These are phyloP conservation scores for Alcedo atthis DNA, from an alignment of 2,797 vertebrate genomes.

Conservation along the genomic window DNA sequence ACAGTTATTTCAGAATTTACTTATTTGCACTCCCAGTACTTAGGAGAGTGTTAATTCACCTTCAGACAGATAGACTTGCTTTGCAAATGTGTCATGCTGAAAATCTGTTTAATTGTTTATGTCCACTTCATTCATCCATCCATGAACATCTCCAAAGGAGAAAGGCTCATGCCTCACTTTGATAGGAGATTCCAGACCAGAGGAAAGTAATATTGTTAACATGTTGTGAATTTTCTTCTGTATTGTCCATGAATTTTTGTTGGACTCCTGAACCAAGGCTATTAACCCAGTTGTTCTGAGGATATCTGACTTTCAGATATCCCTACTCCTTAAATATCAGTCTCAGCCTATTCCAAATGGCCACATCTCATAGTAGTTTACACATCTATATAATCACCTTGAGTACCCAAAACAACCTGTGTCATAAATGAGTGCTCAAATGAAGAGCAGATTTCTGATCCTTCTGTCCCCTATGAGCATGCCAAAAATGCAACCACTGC, in stretches of 20 bases:
- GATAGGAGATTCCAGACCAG: neutral
- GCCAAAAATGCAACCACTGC: neutral
- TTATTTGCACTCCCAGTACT: neutral
- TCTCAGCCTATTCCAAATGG: neutral
- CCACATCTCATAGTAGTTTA: neutral
- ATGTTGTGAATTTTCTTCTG: neutral
- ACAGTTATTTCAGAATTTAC: neutral
- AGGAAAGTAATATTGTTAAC: neutral
- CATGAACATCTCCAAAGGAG: neutral
- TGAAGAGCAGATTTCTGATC: neutral
- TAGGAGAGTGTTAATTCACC: neutral
- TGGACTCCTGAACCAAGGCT: neutral
- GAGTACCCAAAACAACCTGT: neutral
- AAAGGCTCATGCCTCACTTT: neutral
- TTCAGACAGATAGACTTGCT: neutral
- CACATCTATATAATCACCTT: neutral
- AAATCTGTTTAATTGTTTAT: neutral
- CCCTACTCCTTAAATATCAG: neutral
- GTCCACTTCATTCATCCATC: neutral
- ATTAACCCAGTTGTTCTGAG: neutral
- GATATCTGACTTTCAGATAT: neutral
- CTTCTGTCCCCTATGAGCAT: neutral
- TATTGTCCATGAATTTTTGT: neutral
- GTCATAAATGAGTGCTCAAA: neutral
- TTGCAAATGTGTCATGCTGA: neutral